Evolutionary conservation across 1,140 invertebrate species (phyloP).

Genomic region (Procambarus virginalis): DNA sequence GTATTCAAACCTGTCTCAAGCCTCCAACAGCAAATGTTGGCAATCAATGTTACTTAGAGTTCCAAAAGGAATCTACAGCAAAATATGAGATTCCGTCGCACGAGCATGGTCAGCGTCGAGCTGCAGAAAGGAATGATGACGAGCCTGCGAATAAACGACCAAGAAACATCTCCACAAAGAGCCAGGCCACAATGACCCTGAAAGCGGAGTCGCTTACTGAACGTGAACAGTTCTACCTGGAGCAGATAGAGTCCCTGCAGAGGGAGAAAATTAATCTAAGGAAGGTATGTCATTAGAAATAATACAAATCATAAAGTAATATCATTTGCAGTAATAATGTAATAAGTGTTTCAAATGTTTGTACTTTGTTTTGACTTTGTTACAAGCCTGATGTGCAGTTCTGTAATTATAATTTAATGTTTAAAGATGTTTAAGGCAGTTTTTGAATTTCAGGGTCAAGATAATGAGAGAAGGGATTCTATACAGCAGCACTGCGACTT

Average conservation of each 20-base stretch:
- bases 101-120: slow-evolving; percentile 31
- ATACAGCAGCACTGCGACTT: slow-evolving; percentile 45
- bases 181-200: slow-evolving; percentile 54
- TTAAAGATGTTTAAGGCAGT: neutral
- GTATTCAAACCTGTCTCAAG: slow-evolving; percentile 36
- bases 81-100: neutral
- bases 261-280: slow-evolving; percentile 65
- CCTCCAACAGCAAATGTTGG: neutral
- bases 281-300: slow-evolving; percentile 45
- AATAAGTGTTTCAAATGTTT: neutral
- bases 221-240: slow-evolving; percentile 65
- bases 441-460: slow-evolving; percentile 42
- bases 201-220: slow-evolving; percentile 42
- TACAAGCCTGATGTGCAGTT: too few relatives aligned
- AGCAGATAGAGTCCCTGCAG: slow-evolving; percentile 67
- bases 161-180: slow-evolving; percentile 22
- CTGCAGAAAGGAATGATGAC: slow-evolving; percentile 13
- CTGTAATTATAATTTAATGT: neutral
- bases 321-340: neutral
- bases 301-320: neutral
- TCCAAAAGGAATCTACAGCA: neutral
- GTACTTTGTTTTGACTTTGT: neutral
- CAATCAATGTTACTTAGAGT: neutral
- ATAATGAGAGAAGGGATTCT: slow-evolving; percentile 52
- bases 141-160: slow-evolving; percentile 36